Evolutionary conservation across 2,888 invertebrate genomes (phyloP).

Genomic region (Physocephala rufipes): DNA sequence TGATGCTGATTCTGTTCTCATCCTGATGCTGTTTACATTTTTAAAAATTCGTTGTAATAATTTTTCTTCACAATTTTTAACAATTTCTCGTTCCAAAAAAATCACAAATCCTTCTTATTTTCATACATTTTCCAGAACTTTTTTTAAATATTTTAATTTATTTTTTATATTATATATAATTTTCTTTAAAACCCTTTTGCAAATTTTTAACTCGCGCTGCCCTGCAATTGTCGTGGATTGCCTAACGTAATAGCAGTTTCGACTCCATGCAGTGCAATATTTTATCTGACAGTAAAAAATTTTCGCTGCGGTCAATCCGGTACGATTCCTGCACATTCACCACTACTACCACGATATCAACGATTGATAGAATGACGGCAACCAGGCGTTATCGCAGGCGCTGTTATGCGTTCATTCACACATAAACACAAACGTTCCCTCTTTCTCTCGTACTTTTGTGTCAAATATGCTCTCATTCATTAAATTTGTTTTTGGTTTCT

Average conservation of each 20-base stretch:
- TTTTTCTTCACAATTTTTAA: constrained; percentile 13
- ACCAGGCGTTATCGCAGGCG: constrained; percentile 3
- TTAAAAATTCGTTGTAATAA: neutral
- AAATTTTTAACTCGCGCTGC: constrained; percentile 23
- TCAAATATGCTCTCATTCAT: no score
- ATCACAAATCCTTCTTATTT: constrained; percentile 30
- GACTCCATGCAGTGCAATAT: constrained; percentile 34
- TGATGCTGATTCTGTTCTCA: no score
- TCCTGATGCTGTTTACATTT: neutral
- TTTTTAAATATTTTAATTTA: constrained; percentile 31
- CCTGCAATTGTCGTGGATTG: neutral
- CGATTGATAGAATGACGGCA: no score
- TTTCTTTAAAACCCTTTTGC: constrained; percentile 16
- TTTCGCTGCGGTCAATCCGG: constrained; percentile 12
- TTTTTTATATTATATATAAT: constrained; percentile 21
- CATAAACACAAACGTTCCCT: neutral
- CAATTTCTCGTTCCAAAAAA: constrained; percentile 31
- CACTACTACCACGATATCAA: neutral
- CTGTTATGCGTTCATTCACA: neutral
- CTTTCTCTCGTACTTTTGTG: constrained; percentile 12
- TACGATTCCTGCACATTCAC: constrained; percentile 2
- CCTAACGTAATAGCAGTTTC: constrained; percentile 18
- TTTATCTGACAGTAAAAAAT: constrained; percentile 35
- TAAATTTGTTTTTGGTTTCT: no score
- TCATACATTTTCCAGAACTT: constrained; percentile 31